Base-by-base conservation (phyloP, 2,888 invertebrate species). In the Ormyrus thymus region DNA sequence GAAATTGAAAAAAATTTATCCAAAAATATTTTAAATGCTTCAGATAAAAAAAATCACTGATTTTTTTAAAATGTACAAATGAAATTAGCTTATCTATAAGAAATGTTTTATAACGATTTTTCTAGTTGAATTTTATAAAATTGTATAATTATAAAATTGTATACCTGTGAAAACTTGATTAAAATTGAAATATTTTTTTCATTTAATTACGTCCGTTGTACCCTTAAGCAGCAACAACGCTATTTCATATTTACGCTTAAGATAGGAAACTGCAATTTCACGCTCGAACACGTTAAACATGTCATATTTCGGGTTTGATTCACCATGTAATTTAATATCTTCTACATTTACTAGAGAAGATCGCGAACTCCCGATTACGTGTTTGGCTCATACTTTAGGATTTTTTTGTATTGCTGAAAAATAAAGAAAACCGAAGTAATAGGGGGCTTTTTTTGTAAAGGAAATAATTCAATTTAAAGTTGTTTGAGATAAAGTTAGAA, bases 71-170 rank as follows among this genome's bases (percentile, higher is more conserved):
- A 58, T 13, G 10, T 56, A 29, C 11, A 13, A 55, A 61, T 69
- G 62, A 29, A 69, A 61, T 62, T 53, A 43, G 48, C n/a, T 61
- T 55, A 55, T 69, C 51, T 62, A 76, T 29, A 29, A 13, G 61
- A 61, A 56, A 66, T 29, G 15, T 69, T n/a, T 69, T 53, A 61
- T 29, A 29, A 29, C 29, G 29, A 59, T 50, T 56, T 65, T 51
- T 65, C 51, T 66, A 77, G 53, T 59, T 59, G 13, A 71, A 46
- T 72, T 78, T 74, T 73, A 78, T 78, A 78, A 78, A 78, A 78
- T 50, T 10, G 66, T 78, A 62, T 68, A 56, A 73, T 79, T 76
- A 80, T 76, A 76, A 79, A 79, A 76, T 66, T 68, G 72, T 58
- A 15, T 69, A 61, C 50, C n/a, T 48, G 51, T 74, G 46, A 77